phyloP scores from a whole-genome alignment of 2,113 vertebrate genomes.

The Chrysochloris asiatica region DNA sequence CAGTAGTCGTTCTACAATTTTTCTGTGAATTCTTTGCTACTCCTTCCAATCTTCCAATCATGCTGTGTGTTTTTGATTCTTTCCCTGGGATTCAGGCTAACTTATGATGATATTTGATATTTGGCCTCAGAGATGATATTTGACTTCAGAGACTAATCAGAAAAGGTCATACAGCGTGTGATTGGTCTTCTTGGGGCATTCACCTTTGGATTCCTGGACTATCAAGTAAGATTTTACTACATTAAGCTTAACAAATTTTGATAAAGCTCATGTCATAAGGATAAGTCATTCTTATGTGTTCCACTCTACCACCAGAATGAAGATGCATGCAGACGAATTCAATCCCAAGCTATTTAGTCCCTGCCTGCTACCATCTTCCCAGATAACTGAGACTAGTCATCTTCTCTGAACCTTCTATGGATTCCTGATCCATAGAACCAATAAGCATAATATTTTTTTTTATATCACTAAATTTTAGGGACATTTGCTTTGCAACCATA shows the following conservation, averaged over 20 bases:
- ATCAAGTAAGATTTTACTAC: neutral
- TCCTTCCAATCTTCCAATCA: neutral
- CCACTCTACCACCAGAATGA: neutral
- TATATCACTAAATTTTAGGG: neutral
- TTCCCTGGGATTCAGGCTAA: neutral
- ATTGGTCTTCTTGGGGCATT: neutral
- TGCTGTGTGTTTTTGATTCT: neutral
- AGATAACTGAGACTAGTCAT: neutral
- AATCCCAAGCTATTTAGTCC: neutral
- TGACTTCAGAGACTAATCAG: neutral
- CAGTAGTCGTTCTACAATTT: neutral
- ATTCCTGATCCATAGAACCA: neutral
- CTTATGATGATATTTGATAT: neutral
- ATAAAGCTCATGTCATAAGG: neutral
- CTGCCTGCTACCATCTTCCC: neutral
- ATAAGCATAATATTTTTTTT: neutral
- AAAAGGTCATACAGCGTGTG: neutral
- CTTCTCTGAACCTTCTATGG: neutral
- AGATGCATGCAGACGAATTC: neutral
- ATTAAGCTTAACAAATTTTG: accelerated
- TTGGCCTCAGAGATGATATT: neutral
- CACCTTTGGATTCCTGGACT: neutral
- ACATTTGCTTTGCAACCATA: neutral
- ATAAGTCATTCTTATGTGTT: neutral
- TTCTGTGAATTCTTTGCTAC: neutral